Evolutionary conservation across 1,140 invertebrate species (phyloP).

Genomic region (Polypedilum vanderplanki): DNA sequence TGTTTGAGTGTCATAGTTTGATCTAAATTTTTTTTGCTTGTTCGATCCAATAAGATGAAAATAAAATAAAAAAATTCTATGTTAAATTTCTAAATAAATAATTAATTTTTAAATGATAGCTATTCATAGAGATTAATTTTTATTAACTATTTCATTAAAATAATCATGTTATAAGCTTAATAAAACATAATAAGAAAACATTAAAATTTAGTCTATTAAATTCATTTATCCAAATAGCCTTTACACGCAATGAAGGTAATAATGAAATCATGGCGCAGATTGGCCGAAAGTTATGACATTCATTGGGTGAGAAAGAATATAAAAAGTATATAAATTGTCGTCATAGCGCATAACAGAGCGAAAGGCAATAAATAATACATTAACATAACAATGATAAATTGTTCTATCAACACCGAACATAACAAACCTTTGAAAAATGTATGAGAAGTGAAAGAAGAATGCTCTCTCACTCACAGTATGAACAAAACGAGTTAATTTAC

Average conservation of each 20-base stretch:
- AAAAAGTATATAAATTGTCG: conserved; percentile 8
- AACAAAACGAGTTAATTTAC: not conserved
- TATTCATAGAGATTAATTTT: too few species aligned
- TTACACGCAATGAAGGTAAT: not conserved
- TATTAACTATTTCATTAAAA: too few species aligned
- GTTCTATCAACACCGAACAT: conserved; percentile 5
- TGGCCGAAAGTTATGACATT: not conserved
- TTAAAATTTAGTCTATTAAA: too few species aligned
- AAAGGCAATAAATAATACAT: conserved; percentile 14
- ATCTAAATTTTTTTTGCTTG: too few species aligned
- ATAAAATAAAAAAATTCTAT: too few species aligned
- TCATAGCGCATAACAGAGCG: not conserved
- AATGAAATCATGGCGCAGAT: not conserved
- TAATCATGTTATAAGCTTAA: too few species aligned
- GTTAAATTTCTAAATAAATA: too few species aligned
- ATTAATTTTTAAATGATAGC: too few species aligned
- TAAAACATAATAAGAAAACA: too few species aligned
- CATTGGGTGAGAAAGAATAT: not conserved
- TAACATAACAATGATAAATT: conserved; percentile 20
- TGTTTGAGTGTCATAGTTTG: too few species aligned
- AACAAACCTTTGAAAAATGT: conserved; percentile 14
- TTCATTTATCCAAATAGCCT: too few species aligned
- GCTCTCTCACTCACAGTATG: not conserved
- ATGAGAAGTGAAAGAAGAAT: not conserved
- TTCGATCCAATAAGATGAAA: too few species aligned